Conservation (phyloP, 2,888 invertebrate genomes). For the Hartigia nigra region DNA sequence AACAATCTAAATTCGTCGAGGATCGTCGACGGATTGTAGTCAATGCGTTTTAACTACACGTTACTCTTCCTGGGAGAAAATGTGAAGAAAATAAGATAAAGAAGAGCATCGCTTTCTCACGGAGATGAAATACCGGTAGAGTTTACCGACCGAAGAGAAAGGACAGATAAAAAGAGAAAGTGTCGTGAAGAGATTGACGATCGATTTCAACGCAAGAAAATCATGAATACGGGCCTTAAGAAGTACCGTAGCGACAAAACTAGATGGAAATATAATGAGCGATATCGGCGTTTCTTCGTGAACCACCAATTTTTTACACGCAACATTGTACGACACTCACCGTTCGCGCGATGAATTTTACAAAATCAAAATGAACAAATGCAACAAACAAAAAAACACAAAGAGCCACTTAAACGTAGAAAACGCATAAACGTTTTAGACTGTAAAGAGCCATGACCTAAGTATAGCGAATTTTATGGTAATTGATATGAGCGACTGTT, state of each 20-base stretch:
- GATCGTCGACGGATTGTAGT: background rate
- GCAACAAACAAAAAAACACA: background rate
- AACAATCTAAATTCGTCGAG: slow-evolving; percentile 38
- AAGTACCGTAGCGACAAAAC: background rate
- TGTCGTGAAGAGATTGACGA: background rate
- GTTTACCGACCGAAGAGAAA: background rate
- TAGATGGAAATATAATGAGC: background rate
- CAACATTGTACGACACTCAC: background rate
- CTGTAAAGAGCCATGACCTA: slow-evolving; percentile 38
- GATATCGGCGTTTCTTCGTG: background rate
- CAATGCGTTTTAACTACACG: background rate
- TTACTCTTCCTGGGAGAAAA: background rate
- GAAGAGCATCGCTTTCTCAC: background rate
- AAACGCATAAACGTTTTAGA: slow-evolving; percentile 27
- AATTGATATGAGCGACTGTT: slow-evolving; percentile 1
- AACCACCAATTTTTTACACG: background rate
- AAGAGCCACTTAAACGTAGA: background rate
- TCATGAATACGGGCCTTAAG: background rate
- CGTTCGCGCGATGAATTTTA: background rate
- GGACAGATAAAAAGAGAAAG: background rate
- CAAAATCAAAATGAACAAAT: background rate
- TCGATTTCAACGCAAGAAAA: background rate
- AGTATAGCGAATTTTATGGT: slow-evolving; percentile 38
- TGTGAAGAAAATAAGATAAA: background rate
- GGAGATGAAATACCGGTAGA: background rate